Evolutionary conservation across 1,140 invertebrate genomes (phyloP), one percentile per base, ranked within the genome.

Genomic region (Phocides pigmalion): DNA sequence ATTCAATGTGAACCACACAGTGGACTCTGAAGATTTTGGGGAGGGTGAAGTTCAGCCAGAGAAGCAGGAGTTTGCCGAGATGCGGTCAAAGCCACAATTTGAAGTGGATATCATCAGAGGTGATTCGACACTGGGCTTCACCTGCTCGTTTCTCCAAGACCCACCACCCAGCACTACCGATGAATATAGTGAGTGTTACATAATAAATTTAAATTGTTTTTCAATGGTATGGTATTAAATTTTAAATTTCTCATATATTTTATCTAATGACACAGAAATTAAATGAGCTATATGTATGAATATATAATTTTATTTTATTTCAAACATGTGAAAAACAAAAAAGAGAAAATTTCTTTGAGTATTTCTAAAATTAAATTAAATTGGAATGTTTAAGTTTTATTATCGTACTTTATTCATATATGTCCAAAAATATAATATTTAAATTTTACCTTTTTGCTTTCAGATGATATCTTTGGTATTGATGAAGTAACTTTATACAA

Each of bases 1-100:
- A 51, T 95, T 98, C 72, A 98, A 98, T 86, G 95, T 98, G 0
- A 98, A 98, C 81, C 96, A 98, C 82, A 96, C 97, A 1, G 97
- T 98, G 0, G 96, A 98, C 81, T 93, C 96, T 11, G 82, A 93
- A 5, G 93, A 94, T 3, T 94, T 95, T 68, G 91, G 93, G 0
- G 95, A 97, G 67, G 79, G 95, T 2, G 92, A 95, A 68, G 86
- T 92, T 0, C 91, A 90, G 49, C 90, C 90, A 46, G 92, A 93
- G 53, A 95, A 96, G 83, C 93, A 95, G 41, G 94, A 97, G 16
- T 89, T 95, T 61, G 94, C 94, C 1, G 96, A 97, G 86, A 95
- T 98, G 94, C 95, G 95, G 47, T 97, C 97, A 46, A 97, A 96
- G 87, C 98, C 98, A 0, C 94, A 94, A 64, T 98, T 98, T 86